Evolutionary conservation across 2,888 invertebrate species (phyloP), one percentile per base, ranked within the genome.

Genomic region (Sclerodermus sp.): DNA sequence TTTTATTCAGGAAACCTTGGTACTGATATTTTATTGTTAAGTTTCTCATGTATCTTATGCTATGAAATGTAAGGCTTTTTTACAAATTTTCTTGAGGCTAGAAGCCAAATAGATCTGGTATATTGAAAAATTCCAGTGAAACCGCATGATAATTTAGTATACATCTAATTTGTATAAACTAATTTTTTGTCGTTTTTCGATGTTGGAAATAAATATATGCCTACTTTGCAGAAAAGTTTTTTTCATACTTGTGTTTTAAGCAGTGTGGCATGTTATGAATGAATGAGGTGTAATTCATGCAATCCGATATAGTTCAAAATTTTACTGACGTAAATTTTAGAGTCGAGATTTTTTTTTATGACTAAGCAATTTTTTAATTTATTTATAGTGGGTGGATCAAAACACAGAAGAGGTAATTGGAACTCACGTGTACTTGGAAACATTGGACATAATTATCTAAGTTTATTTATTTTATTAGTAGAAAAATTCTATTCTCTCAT

Each of bases 351-450:
- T 34, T 34, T 49, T 38, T 46, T 49, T 47, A 37, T 47, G 44
- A 49, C 44, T 38, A 14, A 45, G 47, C 29, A 42, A 42, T 41
- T 47, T 42, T 41, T 51, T 46, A 38, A 47, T 50, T 69, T 58
- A 60, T 68, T 74, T 84, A 71, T 84, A 85, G 85, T 85, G 85
- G 85, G 85, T 85, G 80, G 85, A 84, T 81, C 83, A 84, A 80
- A 84, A 83, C 81, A 83, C 82, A 78, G 85, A 84, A 65, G 85
- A 85, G 85, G 85, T 85, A 85, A 84, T 68, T 59, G 60, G 61
- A 64, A 50, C 44, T 45, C 36, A 45, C 45, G 29, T 49, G 37
- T 49, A 42, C 48, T 40, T 31, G 48, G 48, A 48, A 42, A 42
- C 39, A 31, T 31, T 48, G 43, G 49, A 51, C 13, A 34, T 34